Percentiles rank a stretch among this genome's conserved stretches.
Evolutionary conservation across 1,140 invertebrate genomes (phyloP).

Genomic region (Heliconius nattereri): DNA sequence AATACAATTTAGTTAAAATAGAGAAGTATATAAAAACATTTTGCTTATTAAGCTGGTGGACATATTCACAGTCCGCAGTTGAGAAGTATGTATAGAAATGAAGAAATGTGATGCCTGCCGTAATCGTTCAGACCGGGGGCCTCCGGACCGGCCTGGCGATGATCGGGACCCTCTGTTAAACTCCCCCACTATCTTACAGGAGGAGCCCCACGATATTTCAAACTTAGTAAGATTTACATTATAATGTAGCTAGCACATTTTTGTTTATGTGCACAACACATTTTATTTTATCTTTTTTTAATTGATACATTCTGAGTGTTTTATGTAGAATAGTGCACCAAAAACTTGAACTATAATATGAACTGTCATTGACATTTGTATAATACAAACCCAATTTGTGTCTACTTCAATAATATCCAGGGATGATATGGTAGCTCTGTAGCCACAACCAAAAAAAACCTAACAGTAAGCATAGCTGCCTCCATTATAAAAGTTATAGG

Average conservation of each 20-base stretch:
- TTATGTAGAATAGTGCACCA: slow-evolving; percentile 8
- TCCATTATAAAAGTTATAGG: too few species aligned
- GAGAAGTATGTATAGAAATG: slow-evolving; percentile 78
- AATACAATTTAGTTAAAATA: neutral
- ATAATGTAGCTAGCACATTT: slow-evolving; percentile 59
- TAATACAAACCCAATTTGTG: neutral
- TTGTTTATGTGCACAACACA: slow-evolving; percentile 45
- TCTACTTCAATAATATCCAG: too few species aligned
- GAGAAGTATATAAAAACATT: slow-evolving; percentile 24
- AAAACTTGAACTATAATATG: too few species aligned
- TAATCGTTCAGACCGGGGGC: slow-evolving; percentile 66
- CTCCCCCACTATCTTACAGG: slow-evolving; percentile 65
- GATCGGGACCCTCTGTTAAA: slow-evolving; percentile 69
- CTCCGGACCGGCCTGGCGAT: slow-evolving; percentile 50
- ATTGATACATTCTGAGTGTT: neutral
- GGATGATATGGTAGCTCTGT: too few species aligned
- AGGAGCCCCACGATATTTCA: slow-evolving; percentile 64
- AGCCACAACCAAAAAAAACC: too few species aligned
- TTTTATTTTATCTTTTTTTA: neutral
- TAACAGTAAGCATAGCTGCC: too few species aligned
- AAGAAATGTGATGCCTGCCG: slow-evolving; percentile 74
- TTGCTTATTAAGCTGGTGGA: slow-evolving; percentile 43
- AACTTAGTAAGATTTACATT: slow-evolving; percentile 68
- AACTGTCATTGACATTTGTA: neutral
- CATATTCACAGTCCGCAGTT: slow-evolving; percentile 68